Conservation (phyloP, 2,113 vertebrate genomes). For the Atlantisia rogersi region DNA sequence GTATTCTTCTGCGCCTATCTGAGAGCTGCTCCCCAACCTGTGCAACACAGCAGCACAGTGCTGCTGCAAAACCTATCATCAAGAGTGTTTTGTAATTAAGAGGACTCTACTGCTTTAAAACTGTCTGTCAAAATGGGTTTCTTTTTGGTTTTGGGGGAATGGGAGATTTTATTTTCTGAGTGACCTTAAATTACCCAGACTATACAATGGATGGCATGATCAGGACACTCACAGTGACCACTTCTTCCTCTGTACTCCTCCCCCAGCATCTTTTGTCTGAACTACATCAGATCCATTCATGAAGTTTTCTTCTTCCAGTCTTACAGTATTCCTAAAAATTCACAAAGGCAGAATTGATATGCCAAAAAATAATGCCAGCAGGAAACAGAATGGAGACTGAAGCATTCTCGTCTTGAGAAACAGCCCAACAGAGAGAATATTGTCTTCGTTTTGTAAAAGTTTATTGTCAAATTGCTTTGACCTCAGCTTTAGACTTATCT, state of each 20-base stretch:
- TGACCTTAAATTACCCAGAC: constrained; percentile 62
- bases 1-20: not conserved
- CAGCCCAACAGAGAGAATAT: constrained; percentile 71
- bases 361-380: constrained; percentile 62
- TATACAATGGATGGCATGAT: not conserved
- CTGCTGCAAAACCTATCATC: not conserved
- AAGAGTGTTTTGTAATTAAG: not conserved
- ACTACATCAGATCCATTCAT: constrained; percentile 74
- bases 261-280: constrained; percentile 69
- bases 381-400: constrained; percentile 65
- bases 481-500: constrained; percentile 64
- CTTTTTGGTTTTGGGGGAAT: not conserved
- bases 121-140: not conserved
- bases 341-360: constrained; percentile 79
- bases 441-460: constrained; percentile 72
- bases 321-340: constrained; percentile 74
- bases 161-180: not conserved
- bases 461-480: constrained; percentile 74
- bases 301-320: constrained; percentile 67
- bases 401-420: constrained; percentile 47
- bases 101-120: not conserved
- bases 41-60: not conserved
- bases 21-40: not conserved
- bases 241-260: constrained; percentile 54
- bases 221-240: constrained; percentile 37